Percentiles rank a stretch among this genome's conserved stretches.
phyloP scores from a whole-genome alignment of 2,797 vertebrate genomes.

The Anisognathus igniventris region DNA sequence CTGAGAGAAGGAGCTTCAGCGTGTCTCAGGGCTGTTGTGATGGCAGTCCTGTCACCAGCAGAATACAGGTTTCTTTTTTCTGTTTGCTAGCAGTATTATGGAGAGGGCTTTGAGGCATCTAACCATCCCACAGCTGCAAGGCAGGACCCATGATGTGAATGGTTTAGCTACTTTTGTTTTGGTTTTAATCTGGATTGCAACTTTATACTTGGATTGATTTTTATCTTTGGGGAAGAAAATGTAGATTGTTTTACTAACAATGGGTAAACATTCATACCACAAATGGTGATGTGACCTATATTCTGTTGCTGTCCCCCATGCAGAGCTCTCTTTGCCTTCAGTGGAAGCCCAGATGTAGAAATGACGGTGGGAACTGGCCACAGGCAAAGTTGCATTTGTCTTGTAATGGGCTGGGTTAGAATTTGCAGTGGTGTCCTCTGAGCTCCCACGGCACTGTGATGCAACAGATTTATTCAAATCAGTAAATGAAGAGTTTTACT shows the following conservation, averaged over 20 bases:
- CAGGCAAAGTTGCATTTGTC: neutral
- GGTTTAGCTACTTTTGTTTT: neutral
- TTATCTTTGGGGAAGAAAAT: constrained; percentile 39
- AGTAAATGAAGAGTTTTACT: neutral
- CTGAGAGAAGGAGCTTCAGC: neutral
- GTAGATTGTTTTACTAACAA: constrained; percentile 12
- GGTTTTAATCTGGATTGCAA: neutral
- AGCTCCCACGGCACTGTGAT: neutral
- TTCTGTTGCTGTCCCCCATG: neutral
- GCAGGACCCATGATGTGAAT: neutral
- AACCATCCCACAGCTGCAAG: neutral
- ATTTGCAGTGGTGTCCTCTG: neutral
- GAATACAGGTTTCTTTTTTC: neutral
- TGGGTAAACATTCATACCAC: neutral
- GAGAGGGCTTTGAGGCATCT: neutral
- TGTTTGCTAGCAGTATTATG: neutral
- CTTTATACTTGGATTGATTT: constrained; percentile 18
- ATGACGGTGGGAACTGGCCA: neutral
- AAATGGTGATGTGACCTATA: constrained; percentile 2
- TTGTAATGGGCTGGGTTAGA: neutral
- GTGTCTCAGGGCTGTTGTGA: neutral
- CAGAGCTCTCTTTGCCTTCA: neutral
- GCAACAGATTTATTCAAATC: neutral
- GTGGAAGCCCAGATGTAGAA: neutral
- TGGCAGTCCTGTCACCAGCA: neutral